These are phyloP conservation scores for Caenorhabditis auriculariae DNA, from an alignment of 2,888 invertebrate species.

Conservation along the genomic window DNA sequence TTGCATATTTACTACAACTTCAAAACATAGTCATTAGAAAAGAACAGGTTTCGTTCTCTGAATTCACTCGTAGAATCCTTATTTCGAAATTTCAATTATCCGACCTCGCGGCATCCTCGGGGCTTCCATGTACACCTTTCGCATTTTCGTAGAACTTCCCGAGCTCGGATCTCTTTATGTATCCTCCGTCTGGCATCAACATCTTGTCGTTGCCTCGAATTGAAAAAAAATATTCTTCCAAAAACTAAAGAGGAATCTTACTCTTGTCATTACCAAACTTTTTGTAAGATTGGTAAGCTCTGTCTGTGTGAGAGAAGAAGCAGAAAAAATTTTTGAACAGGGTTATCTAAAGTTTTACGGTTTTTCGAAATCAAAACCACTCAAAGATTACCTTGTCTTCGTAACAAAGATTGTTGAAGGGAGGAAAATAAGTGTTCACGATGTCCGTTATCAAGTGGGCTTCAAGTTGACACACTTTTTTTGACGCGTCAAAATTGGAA, in stretches of 20 bases:
- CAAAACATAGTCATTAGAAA: no score
- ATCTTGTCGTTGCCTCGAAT: slow-evolving; percentile 49
- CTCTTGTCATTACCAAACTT: slow-evolving; percentile 44
- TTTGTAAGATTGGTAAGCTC: slow-evolving; percentile 54
- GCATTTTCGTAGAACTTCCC: slow-evolving; percentile 53
- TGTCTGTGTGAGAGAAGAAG: slow-evolving; percentile 55
- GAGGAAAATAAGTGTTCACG: slow-evolving; percentile 54
- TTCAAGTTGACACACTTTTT: slow-evolving; percentile 56
- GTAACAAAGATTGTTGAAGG: slow-evolving; percentile 44
- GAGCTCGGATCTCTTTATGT: slow-evolving; percentile 48
- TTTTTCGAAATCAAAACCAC: neutral
- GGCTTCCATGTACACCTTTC: slow-evolving; percentile 42
- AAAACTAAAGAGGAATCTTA: slow-evolving; percentile 4
- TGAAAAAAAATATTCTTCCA: no score
- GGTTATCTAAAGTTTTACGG: slow-evolving; percentile 29
- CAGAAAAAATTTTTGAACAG: slow-evolving; percentile 59
- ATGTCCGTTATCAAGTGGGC: slow-evolving; percentile 54
- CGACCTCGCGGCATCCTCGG: slow-evolving; percentile 53
- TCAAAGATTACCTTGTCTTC: slow-evolving; percentile 39
- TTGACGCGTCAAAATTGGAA: slow-evolving; percentile 49
- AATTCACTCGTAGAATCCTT: no score
- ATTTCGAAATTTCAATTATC: neutral
- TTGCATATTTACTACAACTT: no score
- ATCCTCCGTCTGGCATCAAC: slow-evolving; percentile 59
- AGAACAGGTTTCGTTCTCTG: no score